Evolutionary conservation across 2,888 invertebrate genomes (phyloP), one percentile per base, ranked within the genome.

Genomic region (Camponotus fellah): DNA sequence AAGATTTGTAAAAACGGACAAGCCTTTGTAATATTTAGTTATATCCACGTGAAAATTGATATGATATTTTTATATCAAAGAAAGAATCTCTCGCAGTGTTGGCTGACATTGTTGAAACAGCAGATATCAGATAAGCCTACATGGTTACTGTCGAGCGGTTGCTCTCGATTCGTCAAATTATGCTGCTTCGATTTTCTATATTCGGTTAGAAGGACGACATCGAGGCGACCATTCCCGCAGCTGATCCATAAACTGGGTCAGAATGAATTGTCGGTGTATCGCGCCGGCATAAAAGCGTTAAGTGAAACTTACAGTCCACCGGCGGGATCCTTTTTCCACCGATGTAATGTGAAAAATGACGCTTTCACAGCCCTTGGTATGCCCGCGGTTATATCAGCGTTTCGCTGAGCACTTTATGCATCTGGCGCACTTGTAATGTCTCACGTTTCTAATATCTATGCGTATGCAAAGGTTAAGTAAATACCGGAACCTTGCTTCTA

Each of bases 131-230:
- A 84, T 65, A 77, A 83, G 56, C 71, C 49, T 71, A 66, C 37
- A n/a, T 40, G 34, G 69, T 53, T 56, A 56, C 26, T 60, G 65
- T 76, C 64, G 68, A 65, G 64, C 49, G 71, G 69, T 60, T 71
- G 72, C 60, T 77, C 65, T 64, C 65, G 66, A 82, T 82, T 77
- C 66, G 85, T 83, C 77, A 71, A 77, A 83, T 85, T 85, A 85
- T 85, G 85, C 66, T 83, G 34, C 71, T 85, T 85, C 85, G 83
- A 85, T 83, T 85, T 85, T 83, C 72, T 77, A 83, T 71, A 85
- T 85, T 71, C 84, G 53, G 56, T 81, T 81, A 76, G 46, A 66
- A 21, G 56, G 56, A 66, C 72, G 60, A 46, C 65, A 74, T 62
- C 71, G 72, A 74, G 46, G 34, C 49, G 43, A 26, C 43, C 64